phyloP scores from a whole-genome alignment of 1,140 invertebrate genomes.

The Periplaneta americana region DNA sequence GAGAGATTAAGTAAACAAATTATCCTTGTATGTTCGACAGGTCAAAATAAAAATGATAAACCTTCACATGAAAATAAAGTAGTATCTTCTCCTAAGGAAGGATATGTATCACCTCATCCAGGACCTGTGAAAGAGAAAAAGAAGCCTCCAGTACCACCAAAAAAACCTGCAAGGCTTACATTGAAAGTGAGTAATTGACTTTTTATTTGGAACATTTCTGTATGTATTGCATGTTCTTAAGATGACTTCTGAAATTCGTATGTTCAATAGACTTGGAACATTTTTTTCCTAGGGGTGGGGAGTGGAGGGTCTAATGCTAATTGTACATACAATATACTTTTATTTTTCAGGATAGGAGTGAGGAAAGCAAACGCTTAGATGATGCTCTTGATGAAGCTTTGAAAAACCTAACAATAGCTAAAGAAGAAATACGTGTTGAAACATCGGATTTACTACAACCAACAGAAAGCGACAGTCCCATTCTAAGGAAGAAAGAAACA shows the following conservation, averaged over 20 bases:
- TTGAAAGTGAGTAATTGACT: not conserved
- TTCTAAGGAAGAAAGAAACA: conserved; percentile 48
- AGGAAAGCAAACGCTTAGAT: not conserved
- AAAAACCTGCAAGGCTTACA: conserved; percentile 22
- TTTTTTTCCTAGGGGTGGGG: no score
- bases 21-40: not conserved
- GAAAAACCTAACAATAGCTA: conserved; percentile 1
- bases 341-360: not conserved
- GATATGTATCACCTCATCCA: conserved; percentile 29
- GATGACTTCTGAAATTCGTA: no score
- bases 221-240: no score
- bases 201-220: no score
- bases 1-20: no score
- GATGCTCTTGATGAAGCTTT: conserved; percentile 15
- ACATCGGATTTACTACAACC: not conserved
- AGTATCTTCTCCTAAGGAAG: not conserved
- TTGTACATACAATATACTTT: no score
- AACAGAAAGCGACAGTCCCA: conserved; percentile 17
- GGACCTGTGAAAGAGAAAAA: conserved; percentile 34
- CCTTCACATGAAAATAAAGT: not conserved
- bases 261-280: no score
- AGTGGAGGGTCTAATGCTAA: no score
- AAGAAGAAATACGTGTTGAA: conserved; percentile 1
- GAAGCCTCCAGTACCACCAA: conserved; percentile 37
- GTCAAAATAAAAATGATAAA: not conserved